Conservation (phyloP, 2,113 vertebrate genomes). For the Zeus faber region DNA sequence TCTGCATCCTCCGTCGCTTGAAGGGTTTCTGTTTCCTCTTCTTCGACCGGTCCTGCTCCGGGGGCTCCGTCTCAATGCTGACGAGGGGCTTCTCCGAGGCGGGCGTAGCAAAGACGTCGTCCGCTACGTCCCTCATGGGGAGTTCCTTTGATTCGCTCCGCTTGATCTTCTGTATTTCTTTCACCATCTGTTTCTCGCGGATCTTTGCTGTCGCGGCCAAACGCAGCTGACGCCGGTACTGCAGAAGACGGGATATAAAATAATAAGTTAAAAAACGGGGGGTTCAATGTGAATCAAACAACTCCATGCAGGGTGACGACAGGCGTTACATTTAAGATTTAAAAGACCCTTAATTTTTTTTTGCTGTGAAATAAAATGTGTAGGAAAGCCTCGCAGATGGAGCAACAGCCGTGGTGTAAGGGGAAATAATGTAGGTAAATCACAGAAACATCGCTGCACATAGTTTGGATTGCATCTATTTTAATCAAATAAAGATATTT, state of each 20-base stretch:
- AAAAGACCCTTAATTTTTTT: too few species aligned
- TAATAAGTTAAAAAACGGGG: too few species aligned
- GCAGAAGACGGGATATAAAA: constrained; percentile 16
- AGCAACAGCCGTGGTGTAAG: too few species aligned
- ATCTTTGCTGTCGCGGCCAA: constrained; percentile 82
- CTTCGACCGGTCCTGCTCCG: constrained; percentile 71
- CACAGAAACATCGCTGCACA: too few species aligned
- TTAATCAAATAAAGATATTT: too few species aligned
- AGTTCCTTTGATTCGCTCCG: constrained; percentile 72
- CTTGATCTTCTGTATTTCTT: constrained; percentile 82
- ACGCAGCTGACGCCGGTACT: constrained; percentile 85
- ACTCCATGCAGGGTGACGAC: too few species aligned
- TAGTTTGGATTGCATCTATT: too few species aligned
- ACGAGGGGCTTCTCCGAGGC: constrained; percentile 79
- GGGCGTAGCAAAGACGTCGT: constrained; percentile 84
- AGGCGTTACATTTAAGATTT: too few species aligned
- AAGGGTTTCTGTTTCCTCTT: constrained; percentile 82
- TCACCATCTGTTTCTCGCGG: constrained; percentile 88
- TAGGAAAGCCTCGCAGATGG: too few species aligned
- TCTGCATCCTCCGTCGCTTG: constrained; percentile 82
- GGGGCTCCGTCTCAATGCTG: constrained; percentile 77
- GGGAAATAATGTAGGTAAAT: too few species aligned
- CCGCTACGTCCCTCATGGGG: constrained; percentile 81
- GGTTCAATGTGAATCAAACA: too few species aligned
- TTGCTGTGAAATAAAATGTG: too few species aligned